Evolutionary conservation across 2,888 invertebrate genomes (phyloP), one percentile per base, ranked within the genome.

Genomic region (Dryococelus australis): DNA sequence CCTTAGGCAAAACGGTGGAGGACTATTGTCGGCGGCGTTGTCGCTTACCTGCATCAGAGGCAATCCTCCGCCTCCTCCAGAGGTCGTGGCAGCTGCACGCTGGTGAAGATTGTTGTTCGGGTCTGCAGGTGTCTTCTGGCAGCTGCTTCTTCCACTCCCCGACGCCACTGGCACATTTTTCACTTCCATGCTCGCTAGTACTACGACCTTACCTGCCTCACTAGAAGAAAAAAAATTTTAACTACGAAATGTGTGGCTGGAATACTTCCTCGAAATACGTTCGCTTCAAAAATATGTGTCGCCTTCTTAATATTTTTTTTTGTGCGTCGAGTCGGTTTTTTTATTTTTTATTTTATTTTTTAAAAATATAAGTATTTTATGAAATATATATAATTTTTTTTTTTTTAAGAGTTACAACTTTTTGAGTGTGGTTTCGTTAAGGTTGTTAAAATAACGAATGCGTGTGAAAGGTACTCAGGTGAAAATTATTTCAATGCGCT

Each of bases 391-490:
- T 16, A 65, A 3, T 0, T 12, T 51, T 51, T 51, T 51, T 51
- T 51, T 65, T 65, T 65, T 9, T 65, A 16, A 65, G 0, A 16
- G 65, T n/a, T 65, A 65, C 65, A 24, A 65, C 20, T 65, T 65
- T 65, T 65, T n/a, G 65, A 65, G 65, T 65, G 65, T 65, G 65
- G 65, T 24, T 65, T 65, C 65, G 65, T n/a, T 65, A 65, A 24
- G 1, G 65, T 12, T 65, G 65, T 65, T 65, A n/a, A n/a, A n/a
- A 16, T 65, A 65, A 65, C 65, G 65, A 65, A 65, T 65, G 20
- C 65, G 65, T 65, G 65, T 65, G 65, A 24, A 20, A n/a, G 65
- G 65, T 65, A 65, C 65, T 3, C 65, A 24, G 65, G 65, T 65
- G 65, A 65, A 65, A 65, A 65, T 65, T 65, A 65, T 65, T 65